Evolutionary conservation across 2,888 invertebrate species (phyloP).

Genomic region (Caenorhabditis drosophilae): DNA sequence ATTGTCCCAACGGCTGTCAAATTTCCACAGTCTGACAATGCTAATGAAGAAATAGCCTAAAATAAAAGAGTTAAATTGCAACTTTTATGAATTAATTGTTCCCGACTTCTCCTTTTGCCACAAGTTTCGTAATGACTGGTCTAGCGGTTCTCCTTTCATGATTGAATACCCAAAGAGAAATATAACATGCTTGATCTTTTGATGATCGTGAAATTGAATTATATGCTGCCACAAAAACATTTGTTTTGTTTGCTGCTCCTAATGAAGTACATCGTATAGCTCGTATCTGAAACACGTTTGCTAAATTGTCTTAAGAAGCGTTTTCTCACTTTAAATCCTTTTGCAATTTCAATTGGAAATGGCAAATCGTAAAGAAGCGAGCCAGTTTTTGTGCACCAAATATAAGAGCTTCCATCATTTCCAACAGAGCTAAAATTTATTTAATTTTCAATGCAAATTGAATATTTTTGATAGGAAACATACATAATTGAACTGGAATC

Average conservation of each 20-base stretch:
- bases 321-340: slow-evolving; percentile 49
- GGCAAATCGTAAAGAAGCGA: slow-evolving; percentile 40
- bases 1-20: slow-evolving; percentile 79
- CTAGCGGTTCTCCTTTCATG: slow-evolving; percentile 30
- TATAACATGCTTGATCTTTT: slow-evolving; percentile 47
- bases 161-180: slow-evolving; percentile 55
- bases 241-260: slow-evolving; percentile 36
- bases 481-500: slow-evolving; percentile 40
- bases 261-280: slow-evolving; percentile 52
- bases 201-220: slow-evolving; percentile 52
- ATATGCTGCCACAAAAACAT: slow-evolving; percentile 56
- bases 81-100: not conserved
- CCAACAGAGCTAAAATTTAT: slow-evolving; percentile 41
- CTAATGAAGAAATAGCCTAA: slow-evolving; percentile 61
- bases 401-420: slow-evolving; percentile 36
- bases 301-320: too few relatives aligned
- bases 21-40: slow-evolving; percentile 80
- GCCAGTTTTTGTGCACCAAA: slow-evolving; percentile 54
- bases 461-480: slow-evolving; percentile 1
- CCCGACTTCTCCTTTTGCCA: slow-evolving; percentile 39
- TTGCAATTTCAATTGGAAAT: slow-evolving; percentile 36
- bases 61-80: slow-evolving; percentile 4
- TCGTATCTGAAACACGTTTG: slow-evolving; percentile 58
- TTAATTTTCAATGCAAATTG: not conserved
- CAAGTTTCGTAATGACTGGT: slow-evolving; percentile 30